These are phyloP conservation scores for Xylophagus ater DNA, from an alignment of 2,888 invertebrate species.

Conservation along the genomic window DNA sequence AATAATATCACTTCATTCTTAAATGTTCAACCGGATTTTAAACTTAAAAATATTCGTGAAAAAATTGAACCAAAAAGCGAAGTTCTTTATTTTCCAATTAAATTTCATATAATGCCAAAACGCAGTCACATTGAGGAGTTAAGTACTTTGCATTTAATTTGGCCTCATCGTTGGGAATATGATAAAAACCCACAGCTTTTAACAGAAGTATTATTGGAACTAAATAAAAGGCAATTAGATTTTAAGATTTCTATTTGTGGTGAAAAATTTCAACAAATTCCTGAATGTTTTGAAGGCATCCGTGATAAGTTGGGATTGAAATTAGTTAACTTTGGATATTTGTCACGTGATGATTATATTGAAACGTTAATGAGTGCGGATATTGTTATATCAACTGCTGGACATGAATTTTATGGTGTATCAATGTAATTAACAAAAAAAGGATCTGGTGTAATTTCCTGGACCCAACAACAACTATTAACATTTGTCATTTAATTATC, in stretches of 20 bases:
- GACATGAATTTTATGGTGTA: conserved; percentile 67
- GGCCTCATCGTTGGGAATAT: conserved; percentile 72
- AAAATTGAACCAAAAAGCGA: conserved; percentile 48
- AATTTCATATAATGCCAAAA: conserved; percentile 38
- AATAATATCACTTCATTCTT: conserved; percentile 47
- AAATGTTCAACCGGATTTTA: conserved; percentile 53
- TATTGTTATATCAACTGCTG: conserved; percentile 59
- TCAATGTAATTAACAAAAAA: too few species aligned
- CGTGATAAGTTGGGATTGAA: conserved; percentile 39
- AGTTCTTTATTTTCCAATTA: conserved; percentile 52
- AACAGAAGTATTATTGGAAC: conserved; percentile 43
- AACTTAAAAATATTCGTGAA: conserved; percentile 44
- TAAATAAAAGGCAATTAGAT: conserved; percentile 42
- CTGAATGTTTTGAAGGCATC: conserved; percentile 48
- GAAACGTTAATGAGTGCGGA: conserved; percentile 45
- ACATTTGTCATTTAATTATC: conserved; percentile 11
- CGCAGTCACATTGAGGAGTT: conserved; percentile 21
- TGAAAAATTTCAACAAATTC: conserved; percentile 49
- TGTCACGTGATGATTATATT: conserved; percentile 47
- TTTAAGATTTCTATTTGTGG: conserved; percentile 51
- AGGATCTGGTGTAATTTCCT: too few species aligned
- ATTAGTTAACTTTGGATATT: conserved; percentile 50
- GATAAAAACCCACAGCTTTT: conserved; percentile 60
- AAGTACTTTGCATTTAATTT: conserved; percentile 47
- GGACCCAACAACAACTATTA: too few species aligned